Conservation (phyloP, 1,140 invertebrate genomes). For the Trachelipus rathkii region DNA sequence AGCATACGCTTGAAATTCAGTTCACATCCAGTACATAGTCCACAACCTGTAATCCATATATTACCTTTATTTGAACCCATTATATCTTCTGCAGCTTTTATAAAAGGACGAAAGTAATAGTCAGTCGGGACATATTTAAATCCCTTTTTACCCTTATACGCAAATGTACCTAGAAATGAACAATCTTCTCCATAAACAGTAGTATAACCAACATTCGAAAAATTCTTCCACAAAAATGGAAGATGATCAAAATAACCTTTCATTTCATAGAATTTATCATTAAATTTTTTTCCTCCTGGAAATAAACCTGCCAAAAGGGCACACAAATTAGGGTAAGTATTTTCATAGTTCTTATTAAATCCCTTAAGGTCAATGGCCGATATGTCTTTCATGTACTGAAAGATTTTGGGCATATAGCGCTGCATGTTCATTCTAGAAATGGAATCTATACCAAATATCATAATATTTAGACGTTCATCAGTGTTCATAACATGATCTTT, state of each 20-base stretch:
- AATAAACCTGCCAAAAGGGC: conserved; percentile 50
- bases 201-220: conserved; percentile 51
- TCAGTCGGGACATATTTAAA: conserved; percentile 53
- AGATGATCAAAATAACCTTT: conserved; percentile 50
- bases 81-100: conserved; percentile 16
- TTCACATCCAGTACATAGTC: not conserved
- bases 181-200: conserved; percentile 56
- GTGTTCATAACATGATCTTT: no score
- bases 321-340: conserved; percentile 54
- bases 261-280: not conserved
- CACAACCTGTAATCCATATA: not conserved
- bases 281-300: not conserved
- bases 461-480: conserved; percentile 44
- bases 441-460: conserved; percentile 58
- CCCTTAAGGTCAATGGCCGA: conserved; percentile 52
- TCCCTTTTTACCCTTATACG: conserved; percentile 53
- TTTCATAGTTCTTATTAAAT: conserved; percentile 53
- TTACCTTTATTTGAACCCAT: not conserved
- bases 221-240: conserved; percentile 56
- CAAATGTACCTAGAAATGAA: conserved; percentile 52
- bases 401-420: conserved; percentile 56
- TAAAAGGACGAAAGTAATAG: conserved; percentile 52
- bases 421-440: conserved; percentile 59
- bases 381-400: conserved; percentile 51
- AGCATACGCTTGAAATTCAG: not conserved